Evolutionary conservation across 2,113 vertebrate genomes (phyloP), one percentile per base, ranked within the genome.

Genomic region (Trogon melanurus): DNA sequence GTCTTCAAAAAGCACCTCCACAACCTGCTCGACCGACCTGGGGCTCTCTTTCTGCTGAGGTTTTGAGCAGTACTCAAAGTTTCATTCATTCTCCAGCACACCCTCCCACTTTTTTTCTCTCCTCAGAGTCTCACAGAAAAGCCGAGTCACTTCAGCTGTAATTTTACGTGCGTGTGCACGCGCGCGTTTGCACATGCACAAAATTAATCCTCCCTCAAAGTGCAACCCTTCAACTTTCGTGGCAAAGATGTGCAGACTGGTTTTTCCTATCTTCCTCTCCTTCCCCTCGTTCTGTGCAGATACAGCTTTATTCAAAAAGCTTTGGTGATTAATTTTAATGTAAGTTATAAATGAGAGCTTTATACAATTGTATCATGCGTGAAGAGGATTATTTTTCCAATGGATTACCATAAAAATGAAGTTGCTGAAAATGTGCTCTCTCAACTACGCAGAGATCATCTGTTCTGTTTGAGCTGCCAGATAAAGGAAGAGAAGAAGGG

Each of bases 321-420:
- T n/a, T 22, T 88, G 85, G 79, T 91, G 94, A 96, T 96, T 97
- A 91, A 94, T 97, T 96, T 94, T 83, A 95, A 83, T 95, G 88
- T 60, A 94, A 85, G 95, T 96, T 94, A 89, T 85, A 97, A 96
- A 96, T 83, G 94, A 95, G 94, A 81, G 82, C 94, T 95, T 94
- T 94, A 80, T 90, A 51, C 94, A 96, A 96, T 74, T 85, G 95
- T 76, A 94, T 18, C 94, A 95, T 89, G 95, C 71, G 20, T 96
- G 96, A 95, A 96, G 94, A 95, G 94, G 95, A 96, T 96, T 97
- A 94, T 89, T 97, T 95, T 96, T 95, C 95, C 94, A 91, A 60
- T 53, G 94, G 95, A 97, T 97, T 97, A 95, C 64, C 96, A 95
- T 96, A 94, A 96, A 96, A 96, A 97, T 96, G 94, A 96, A 96